Evolutionary conservation across 2,113 vertebrate genomes (phyloP), one percentile per base, ranked within the genome.

Genomic region (Urocolius indicus): DNA sequence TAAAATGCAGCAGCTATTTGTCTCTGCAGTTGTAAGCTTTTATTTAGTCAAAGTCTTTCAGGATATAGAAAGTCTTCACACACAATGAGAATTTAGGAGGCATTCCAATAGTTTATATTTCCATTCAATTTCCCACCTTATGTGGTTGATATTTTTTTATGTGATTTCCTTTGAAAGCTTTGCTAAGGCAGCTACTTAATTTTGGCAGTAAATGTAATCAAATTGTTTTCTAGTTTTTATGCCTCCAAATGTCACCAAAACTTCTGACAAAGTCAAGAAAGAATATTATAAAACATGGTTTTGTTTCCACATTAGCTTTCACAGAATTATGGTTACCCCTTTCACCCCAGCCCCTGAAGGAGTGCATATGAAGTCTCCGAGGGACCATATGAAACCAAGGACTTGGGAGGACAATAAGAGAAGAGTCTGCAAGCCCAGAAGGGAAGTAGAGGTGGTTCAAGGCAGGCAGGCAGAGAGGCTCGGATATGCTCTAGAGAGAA

Each of bases 131-230:
- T 94, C 51, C 43, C 65, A 95, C 16, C 34, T 63, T 6, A 58
- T 15, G 4, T 16, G 79, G 38, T 24, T 49, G 27, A 72, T 36
- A 2, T 77, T 67, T 74, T 78, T 46, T 22, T 8, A 84, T 32
- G 29, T 66, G 29, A 80, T 90, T 87, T 80, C 68, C 46, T 88
- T 61, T 89, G 38, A 88, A 93, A 93, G 67, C 34, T 78, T 80
- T 65, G 23, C 72, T 94, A 48, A 90, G 86, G 86, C 46, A 67
- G 34, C 55, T 52, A 84, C 54, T 81, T 80, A 63, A 83, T 76
- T 86, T 61, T 91, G 75, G 51, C 51, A 91, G 71, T 36, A 93
- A 67, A 83, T 4, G 4, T 69, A 80, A 89, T 30, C 14, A 92
- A 71, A 30, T 45, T 0, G 22, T 71, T 79, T 75, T 55, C 72